Base-by-base conservation (phyloP, 2,888 invertebrate species). In the Drosophila suboccidentalis region DNA sequence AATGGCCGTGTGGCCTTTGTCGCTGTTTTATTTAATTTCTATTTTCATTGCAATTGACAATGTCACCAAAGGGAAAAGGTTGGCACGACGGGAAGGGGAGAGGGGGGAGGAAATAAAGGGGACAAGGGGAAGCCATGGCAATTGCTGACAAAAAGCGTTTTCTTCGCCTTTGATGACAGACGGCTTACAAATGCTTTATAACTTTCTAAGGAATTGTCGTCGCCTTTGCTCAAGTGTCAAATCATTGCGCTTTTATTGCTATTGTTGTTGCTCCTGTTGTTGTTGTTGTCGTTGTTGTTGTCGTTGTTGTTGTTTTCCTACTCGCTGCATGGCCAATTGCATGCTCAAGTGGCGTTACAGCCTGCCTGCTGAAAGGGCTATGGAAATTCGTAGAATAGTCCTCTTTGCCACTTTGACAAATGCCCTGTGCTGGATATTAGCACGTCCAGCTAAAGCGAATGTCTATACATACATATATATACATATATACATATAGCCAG, bases 241-340 rank as follows among this genome's bases (percentile, higher is more conserved):
- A 88, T 86, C 70, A 83, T 80, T 81, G 73, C 64, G 50, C 36
- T 64, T 60, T 78, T 49, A 63, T 69, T 69, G 65, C 61, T 46
- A 41, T 47, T 58, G 43, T 55, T 57, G 59, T 65, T 72, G 44
- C 26, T 55, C 54, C 43, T 58, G 22, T 32, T 43, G 41, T 47
- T 54, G 57, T 13, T 47, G 29, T 47, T 70, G 64, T 36, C 66
- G 17, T 26, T 44, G 44, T 4, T 22, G 22, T 1, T 22, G 22
- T 44, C 38, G n/a, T 22, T 38, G 36, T 38, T 38, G 36, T 29
- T 51, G 58, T 15, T 75, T 71, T 60, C 58, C 60, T 49, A 58
- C 71, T 78, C 69, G 75, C 63, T 71, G 78, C 87, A 89, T 67
- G 89, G 73, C 87, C 90, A 90, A 86, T 89, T 89, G 90, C 84